Evolutionary conservation across 1,140 invertebrate species (phyloP).

Genomic region (Trialeurodes vaporariorum): DNA sequence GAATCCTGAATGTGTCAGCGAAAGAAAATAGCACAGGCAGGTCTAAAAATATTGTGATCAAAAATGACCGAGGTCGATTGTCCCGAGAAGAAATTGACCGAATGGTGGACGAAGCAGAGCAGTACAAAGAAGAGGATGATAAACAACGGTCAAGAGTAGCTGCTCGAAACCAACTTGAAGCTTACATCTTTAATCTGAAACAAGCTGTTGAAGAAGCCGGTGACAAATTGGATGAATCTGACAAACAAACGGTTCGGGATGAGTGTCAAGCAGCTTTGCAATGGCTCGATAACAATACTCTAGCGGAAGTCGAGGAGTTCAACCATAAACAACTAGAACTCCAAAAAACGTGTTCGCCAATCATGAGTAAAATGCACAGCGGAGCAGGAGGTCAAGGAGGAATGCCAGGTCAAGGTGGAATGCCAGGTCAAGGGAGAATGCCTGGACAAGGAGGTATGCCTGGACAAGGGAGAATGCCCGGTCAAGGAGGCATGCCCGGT

Average conservation of each 20-base stretch:
- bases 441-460: too few relatives aligned
- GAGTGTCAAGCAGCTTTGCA: too few relatives aligned
- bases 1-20: constrained; percentile 68
- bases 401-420: too few relatives aligned
- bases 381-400: too few relatives aligned
- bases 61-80: too few relatives aligned
- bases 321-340: constrained; percentile 36
- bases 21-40: constrained; percentile 69
- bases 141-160: constrained; percentile 49
- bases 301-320: constrained; percentile 39
- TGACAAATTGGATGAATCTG: constrained; percentile 31
- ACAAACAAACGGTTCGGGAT: constrained; percentile 33
- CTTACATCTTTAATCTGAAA: constrained; percentile 70
- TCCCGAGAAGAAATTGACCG: too few relatives aligned
- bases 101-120: constrained; percentile 55
- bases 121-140: constrained; percentile 42
- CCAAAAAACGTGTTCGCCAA: constrained; percentile 36
- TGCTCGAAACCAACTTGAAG: constrained; percentile 65
- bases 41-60: too few relatives aligned
- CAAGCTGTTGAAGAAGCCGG: constrained; percentile 36
- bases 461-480: constrained; percentile 87
- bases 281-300: constrained; percentile 43
- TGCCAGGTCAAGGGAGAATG: too few relatives aligned
- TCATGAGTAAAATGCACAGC: constrained; percentile 40
- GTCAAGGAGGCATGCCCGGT: constrained; percentile 52